Evolutionary conservation across 2,888 invertebrate genomes (phyloP).

Genomic region (Melanophora roralis): DNA sequence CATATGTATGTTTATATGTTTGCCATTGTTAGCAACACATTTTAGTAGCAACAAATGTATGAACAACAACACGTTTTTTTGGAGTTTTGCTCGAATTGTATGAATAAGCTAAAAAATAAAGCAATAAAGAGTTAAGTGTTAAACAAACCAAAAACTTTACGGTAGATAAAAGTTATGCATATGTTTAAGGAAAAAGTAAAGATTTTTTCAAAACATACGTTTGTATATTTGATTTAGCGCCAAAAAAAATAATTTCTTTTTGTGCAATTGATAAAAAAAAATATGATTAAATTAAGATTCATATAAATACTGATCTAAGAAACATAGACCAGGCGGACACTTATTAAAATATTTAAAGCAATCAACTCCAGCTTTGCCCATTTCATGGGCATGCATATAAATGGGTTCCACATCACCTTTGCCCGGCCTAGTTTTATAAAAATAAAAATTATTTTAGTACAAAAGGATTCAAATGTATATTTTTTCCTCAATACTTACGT

Average conservation of each 20-base stretch:
- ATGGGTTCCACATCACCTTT: conserved; percentile 77
- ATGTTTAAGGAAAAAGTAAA: neutral
- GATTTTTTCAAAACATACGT: too few species aligned
- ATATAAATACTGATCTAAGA: conserved; percentile 78
- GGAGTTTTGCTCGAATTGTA: neutral
- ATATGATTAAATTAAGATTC: neutral
- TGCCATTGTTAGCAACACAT: neutral
- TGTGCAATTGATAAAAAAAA: too few species aligned
- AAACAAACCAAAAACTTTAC: neutral
- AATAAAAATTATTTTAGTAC: neutral
- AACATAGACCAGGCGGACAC: conserved; percentile 81
- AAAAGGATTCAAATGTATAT: neutral
- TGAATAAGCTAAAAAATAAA: too few species aligned
- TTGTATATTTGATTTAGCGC: too few species aligned
- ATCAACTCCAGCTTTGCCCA: conserved; percentile 72
- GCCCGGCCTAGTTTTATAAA: conserved; percentile 61
- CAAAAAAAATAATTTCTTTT: too few species aligned
- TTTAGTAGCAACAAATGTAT: neutral
- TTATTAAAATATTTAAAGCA: conserved; percentile 80
- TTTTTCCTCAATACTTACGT: conserved; percentile 65
- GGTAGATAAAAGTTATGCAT: neutral
- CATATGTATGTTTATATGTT: too few species aligned
- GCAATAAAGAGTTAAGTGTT: too few species aligned
- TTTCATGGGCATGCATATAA: conserved; percentile 79
- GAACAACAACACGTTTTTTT: neutral